Conservation (phyloP, 2,113 vertebrate species). For the Sinocyclocheilus anshuiensis region DNA sequence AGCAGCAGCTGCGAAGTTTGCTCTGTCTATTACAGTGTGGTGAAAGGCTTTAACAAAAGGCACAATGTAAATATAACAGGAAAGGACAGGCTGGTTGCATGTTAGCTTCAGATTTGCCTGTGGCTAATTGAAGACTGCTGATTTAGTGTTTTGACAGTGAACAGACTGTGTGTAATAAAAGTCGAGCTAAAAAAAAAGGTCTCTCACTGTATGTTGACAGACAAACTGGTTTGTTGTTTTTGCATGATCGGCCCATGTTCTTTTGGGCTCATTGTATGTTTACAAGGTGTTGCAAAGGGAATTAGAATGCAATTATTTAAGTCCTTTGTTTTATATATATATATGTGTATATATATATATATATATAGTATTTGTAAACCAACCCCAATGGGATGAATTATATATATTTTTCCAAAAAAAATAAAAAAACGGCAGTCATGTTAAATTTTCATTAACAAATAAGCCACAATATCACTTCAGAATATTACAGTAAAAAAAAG, state of each 20-base stretch:
- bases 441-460: background rate
- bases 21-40: slow-evolving; percentile 79
- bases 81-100: slow-evolving; percentile 51
- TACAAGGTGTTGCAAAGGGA: background rate
- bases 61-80: slow-evolving; percentile 66
- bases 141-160: slow-evolving; percentile 66
- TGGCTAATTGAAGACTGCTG: slow-evolving; percentile 73
- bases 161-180: slow-evolving; percentile 49
- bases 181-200: slow-evolving; percentile 47
- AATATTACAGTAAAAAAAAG: background rate
- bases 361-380: too few species aligned
- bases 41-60: slow-evolving; percentile 85
- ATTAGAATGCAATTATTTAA: background rate
- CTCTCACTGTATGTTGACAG: slow-evolving; percentile 44
- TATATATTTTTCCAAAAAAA: too few species aligned
- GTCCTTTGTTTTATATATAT: too few species aligned
- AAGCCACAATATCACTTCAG: background rate
- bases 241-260: slow-evolving; percentile 28
- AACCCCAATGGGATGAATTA: too few species aligned
- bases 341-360: too few species aligned
- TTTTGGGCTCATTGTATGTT: slow-evolving; percentile 25
- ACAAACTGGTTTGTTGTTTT: slow-evolving; percentile 36
- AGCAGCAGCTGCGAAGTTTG: slow-evolving; percentile 71
- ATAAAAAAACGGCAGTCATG: too few species aligned
- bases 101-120: slow-evolving; percentile 67